Evolutionary conservation across 2,888 invertebrate genomes (phyloP), one percentile per base, ranked within the genome.

Genomic region (Erebia epiphron): DNA sequence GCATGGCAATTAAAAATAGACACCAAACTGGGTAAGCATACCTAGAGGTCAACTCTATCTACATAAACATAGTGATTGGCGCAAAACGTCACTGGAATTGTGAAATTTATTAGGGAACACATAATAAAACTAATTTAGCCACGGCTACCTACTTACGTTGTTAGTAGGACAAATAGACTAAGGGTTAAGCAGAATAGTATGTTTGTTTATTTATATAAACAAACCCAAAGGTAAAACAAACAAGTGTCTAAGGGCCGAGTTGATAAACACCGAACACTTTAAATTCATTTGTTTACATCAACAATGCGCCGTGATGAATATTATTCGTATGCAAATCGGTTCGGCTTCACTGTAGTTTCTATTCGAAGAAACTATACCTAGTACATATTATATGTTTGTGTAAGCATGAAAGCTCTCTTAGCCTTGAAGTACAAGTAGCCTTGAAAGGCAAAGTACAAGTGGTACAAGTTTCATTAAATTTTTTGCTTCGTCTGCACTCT

Each of bases 261-360:
- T 90, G 85, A 86, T 84, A 91, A 91, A 91, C 85, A 91, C 73
- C 73, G 77, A 76, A 74, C 74, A 80, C 85, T 86, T 85, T 87
- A 86, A 82, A 84, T 83, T 84, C 85, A 84, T 88, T 46, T 91
- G 90, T 90, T 84, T 86, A 84, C 78, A 77, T 79, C 82, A 85
- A 90, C 88, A 87, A 84, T 84, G 85, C 82, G 71, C 85, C 86
- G 82, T 80, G 79, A 79, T 81, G 79, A 79, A 81, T 83, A 82
- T 84, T 83, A 85, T 88, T 86, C 81, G 85, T 85, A 87, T 86
- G 84, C 81, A 84, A 85, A 84, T 84, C 78, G 80, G 81, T 80
- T 81, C 66, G 66, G 72, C 68, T 69, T 69, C 79, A 82, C 80
- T 77, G 86, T 85, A 85, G 86, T 13, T 85, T 81, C 74, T 68